Evolutionary conservation across 2,888 invertebrate genomes (phyloP).

Genomic region (Drosophila nr. fundita): DNA sequence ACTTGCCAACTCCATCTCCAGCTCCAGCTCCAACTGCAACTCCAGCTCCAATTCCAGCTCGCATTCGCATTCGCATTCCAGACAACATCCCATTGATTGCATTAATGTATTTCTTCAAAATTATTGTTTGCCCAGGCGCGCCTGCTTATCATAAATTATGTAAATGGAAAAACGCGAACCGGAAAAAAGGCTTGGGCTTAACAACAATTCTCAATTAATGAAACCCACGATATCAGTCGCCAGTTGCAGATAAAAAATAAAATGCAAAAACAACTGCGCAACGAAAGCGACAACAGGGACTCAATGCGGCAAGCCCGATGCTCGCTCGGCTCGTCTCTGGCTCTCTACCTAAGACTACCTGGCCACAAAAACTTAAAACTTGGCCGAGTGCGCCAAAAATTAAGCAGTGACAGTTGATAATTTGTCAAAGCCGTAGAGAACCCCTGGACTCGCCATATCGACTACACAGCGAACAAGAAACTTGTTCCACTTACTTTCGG

Average conservation of each 20-base stretch:
- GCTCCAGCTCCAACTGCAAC: neutral
- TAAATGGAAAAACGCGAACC: conserved; percentile 82
- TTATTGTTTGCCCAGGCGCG: conserved; percentile 84
- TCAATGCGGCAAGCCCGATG: neutral
- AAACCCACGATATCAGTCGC: conserved; percentile 81
- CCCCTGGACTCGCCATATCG: conserved; percentile 20
- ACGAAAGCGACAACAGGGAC: conserved; percentile 60
- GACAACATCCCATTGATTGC: conserved; percentile 77
- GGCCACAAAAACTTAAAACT: conserved; percentile 41
- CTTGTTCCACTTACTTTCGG: conserved; percentile 57
- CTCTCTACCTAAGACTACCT: conserved; percentile 59
- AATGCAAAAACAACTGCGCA: conserved; percentile 57
- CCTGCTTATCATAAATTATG: conserved; percentile 84
- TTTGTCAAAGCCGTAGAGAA: conserved; percentile 80
- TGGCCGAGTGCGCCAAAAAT: conserved; percentile 77
- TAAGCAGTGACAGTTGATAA: conserved; percentile 83
- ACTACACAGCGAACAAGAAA: conserved; percentile 38
- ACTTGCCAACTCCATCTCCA: conserved; percentile 5
- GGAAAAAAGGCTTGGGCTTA: conserved; percentile 79
- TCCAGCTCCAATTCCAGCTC: neutral
- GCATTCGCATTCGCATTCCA: conserved; percentile 34
- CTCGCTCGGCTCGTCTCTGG: neutral
- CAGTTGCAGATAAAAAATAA: conserved; percentile 71
- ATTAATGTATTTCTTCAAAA: conserved; percentile 83
- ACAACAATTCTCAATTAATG: conserved; percentile 84